Percentiles rank a stretch among this genome's conserved stretches.
Conservation (phyloP, 1,140 invertebrate genomes). For the Leptinotarsa defecta region DNA sequence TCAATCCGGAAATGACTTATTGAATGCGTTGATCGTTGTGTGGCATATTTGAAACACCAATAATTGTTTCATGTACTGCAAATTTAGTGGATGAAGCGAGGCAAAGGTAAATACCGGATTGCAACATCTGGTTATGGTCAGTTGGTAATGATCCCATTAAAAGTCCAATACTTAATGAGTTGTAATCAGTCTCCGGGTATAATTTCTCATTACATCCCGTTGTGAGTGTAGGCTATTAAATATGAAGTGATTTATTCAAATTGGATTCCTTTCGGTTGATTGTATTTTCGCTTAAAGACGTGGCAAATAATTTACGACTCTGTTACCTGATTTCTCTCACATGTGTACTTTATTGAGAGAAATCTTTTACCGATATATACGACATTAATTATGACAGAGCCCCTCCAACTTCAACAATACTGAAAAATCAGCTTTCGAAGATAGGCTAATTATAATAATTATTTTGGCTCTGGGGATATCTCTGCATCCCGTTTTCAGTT, state of each 20-base stretch:
- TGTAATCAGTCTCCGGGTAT: not conserved
- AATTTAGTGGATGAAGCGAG: not conserved
- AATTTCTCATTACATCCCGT: conserved; percentile 5
- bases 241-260: not conserved
- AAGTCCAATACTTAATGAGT: conserved; percentile 1
- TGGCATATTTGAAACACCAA: not conserved
- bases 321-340: too few species aligned
- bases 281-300: not conserved
- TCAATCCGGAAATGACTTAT: not conserved
- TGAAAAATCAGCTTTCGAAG: too few species aligned
- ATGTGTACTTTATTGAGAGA: too few species aligned
- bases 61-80: conserved; percentile 1
- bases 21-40: not conserved
- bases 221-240: not conserved
- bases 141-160: conserved; percentile 5
- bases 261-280: not conserved
- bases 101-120: not conserved
- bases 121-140: conserved; percentile 5
- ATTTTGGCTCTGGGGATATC: too few species aligned
- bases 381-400: too few species aligned
- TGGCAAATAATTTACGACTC: not conserved
- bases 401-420: too few species aligned
- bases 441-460: too few species aligned
- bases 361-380: too few species aligned
- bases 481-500: too few species aligned